Evolutionary conservation across 2,888 invertebrate genomes (phyloP), one percentile per base, ranked within the genome.

Genomic region (Pilophorus perplexus): DNA sequence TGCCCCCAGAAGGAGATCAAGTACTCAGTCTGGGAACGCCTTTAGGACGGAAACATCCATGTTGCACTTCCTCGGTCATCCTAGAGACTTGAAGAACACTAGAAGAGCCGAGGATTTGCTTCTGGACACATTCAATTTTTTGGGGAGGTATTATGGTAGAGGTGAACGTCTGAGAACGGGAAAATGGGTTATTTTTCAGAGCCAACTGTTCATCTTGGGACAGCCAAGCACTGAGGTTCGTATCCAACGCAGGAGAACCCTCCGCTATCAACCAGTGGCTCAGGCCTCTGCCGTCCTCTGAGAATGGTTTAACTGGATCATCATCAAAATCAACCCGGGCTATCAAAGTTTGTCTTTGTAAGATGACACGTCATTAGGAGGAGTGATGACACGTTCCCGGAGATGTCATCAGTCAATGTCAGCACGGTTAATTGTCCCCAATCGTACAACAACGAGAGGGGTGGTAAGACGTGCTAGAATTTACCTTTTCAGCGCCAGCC

Each of bases 161-260:
- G 1, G 99, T 99, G 1, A 99, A 98, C 4, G 98, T 95, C 0
- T 99, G 99, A 1, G 91, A 92, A 50, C 99, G 20, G 40, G 40
- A 40, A 40, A n/a, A 42, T 33, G 12, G 12, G 6, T 6, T 8
- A 33, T 6, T 40, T 42, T 10, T 64, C 64, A 64, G 64, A 64
- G 64, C 64, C 64, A 64, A 64, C 50, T 18, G 22, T 64, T 52
- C 54, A 64, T 64, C 64, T 28, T 52, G 5, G 40, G 27, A 23
- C 16, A 16, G 27, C 20, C 14, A 52, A 54, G 52, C 25, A 23
- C 40, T 20, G 40, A 50, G 64, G 54, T 64, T 64, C 25, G 64
- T 42, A 50, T 64, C 64, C 25, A 42, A 12, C 16, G 50, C 52
- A 52, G 52, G 54, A 54, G 40, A 64, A 50, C 64, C 54, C 40